Evolutionary conservation across 2,113 vertebrate genomes (phyloP).

Genomic region (Pelmatolapia mariae): DNA sequence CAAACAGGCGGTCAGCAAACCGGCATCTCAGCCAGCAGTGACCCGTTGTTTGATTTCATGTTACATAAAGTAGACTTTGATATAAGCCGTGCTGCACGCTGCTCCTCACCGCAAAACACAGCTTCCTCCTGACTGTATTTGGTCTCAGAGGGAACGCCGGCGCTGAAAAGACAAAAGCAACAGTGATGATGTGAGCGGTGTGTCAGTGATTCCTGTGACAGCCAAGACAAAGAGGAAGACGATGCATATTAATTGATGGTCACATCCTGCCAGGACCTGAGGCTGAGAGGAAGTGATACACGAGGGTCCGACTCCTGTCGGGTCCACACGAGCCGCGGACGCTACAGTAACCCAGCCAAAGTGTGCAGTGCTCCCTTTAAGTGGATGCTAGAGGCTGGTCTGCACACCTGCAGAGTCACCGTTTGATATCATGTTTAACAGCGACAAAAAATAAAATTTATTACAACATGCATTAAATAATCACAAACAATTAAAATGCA

Average conservation of each 20-base stretch:
- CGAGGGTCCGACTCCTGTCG: background rate
- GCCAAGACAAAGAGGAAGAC: background rate
- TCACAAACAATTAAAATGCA: background rate
- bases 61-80: background rate
- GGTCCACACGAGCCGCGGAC: background rate
- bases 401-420: background rate
- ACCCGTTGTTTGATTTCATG: background rate
- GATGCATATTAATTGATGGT: background rate
- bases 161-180: background rate
- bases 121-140: background rate
- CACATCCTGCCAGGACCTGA: background rate
- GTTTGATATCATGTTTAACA: rapidly evolving
- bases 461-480: rapidly evolving
- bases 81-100: background rate
- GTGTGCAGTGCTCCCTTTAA: background rate
- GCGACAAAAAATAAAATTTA: rapidly evolving
- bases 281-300: slow-evolving; percentile 13
- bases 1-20: background rate
- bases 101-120: background rate
- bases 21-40: background rate
- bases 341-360: background rate
- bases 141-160: background rate
- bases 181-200: background rate
- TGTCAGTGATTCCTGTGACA: background rate
- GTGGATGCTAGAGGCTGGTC: background rate